These are phyloP conservation scores for Microcebus lehilahytsara DNA, from an alignment of 2,113 vertebrate species.

Conservation along the genomic window DNA sequence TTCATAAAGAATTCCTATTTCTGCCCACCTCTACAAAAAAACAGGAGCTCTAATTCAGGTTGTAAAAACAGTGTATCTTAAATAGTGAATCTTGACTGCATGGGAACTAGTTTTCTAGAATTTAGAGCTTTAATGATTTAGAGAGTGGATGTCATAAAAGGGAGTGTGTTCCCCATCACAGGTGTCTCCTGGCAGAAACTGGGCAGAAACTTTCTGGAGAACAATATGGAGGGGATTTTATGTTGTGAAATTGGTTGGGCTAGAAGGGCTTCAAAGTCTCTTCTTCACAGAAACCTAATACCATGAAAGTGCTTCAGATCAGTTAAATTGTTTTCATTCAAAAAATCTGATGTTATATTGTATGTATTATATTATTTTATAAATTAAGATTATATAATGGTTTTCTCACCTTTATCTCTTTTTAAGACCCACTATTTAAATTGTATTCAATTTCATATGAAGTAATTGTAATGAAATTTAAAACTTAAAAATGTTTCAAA, in stretches of 20 bases:
- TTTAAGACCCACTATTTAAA: conserved; percentile 37
- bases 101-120: not conserved
- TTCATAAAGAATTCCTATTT: not conserved
- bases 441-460: conserved; percentile 43
- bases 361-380: not conserved
- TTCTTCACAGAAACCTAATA: not conserved
- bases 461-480: conserved; percentile 60
- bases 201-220: not conserved
- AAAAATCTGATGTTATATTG: not conserved
- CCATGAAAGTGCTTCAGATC: not conserved
- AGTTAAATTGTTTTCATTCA: not conserved
- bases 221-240: not conserved
- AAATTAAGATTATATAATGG: not conserved
- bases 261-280: not conserved
- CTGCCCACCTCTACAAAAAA: not conserved
- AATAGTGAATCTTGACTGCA: not conserved
- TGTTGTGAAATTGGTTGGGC: not conserved
- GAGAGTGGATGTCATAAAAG: not conserved
- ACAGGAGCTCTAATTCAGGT: not conserved
- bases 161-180: not conserved
- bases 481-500: conserved; percentile 66
- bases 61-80: not conserved
- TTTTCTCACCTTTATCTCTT: not conserved
- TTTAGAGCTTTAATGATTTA: conserved; percentile 20
- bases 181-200: not conserved